Evolutionary conservation across 2,888 invertebrate species (phyloP).

Genomic region (Uloborus plumipes): DNA sequence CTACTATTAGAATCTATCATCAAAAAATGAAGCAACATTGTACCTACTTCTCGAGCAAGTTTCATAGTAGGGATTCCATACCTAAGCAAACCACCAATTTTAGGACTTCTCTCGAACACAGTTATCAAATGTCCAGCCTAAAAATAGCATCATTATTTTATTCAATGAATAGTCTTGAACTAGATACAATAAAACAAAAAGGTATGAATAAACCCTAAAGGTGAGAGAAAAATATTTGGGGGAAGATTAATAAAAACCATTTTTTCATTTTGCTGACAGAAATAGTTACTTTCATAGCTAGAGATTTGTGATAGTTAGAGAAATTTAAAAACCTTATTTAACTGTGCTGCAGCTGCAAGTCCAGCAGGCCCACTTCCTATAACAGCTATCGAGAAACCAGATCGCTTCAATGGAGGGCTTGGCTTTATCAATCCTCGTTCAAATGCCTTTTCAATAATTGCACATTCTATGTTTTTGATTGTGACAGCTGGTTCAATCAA

Average conservation of each 20-base stretch:
- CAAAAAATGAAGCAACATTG: background rate
- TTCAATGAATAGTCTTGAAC: background rate
- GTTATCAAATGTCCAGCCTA: constrained; percentile 93
- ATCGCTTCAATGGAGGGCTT: constrained; percentile 80
- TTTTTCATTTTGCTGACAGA: too few species aligned
- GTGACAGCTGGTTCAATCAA: constrained; percentile 97
- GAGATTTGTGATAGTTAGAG: too few species aligned
- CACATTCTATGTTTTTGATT: constrained; percentile 98
- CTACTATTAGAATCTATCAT: background rate
- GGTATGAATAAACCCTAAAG: background rate
- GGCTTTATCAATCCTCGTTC: constrained; percentile 95
- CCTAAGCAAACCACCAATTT: constrained; percentile 92
- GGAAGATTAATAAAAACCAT: too few species aligned
- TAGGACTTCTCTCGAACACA: constrained; percentile 96
- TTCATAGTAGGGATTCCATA: constrained; percentile 99
- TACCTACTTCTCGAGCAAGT: constrained; percentile 85
- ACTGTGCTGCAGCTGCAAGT: constrained; percentile 94
- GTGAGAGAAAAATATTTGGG: background rate
- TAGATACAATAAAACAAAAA: background rate
- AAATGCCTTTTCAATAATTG: constrained; percentile 98
- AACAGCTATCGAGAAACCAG: constrained; percentile 87
- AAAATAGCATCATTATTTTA: background rate
- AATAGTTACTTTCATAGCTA: too few species aligned
- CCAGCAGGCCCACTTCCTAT: constrained; percentile 94
- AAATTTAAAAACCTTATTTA: constrained; percentile 80